Evolutionary conservation across 2,797 vertebrate species (phyloP).

Genomic region (Eospalax fontanierii): DNA sequence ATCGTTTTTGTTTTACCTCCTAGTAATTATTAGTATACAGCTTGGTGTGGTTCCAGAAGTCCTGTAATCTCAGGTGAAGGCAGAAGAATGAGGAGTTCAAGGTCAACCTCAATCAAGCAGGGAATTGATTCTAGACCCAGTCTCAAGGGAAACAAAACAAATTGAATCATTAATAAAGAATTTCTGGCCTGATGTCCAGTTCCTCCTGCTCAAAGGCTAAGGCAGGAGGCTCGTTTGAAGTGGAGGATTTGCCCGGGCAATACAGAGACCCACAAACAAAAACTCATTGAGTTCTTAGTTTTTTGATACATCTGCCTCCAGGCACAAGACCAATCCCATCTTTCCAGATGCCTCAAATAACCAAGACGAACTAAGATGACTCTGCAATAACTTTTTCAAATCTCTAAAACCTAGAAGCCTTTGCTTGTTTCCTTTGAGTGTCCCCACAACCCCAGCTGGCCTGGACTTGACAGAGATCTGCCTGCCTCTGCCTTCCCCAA

Average conservation of each 20-base stretch:
- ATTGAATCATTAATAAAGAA: neutral
- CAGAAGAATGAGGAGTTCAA: neutral
- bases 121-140: neutral
- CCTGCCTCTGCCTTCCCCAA: no score
- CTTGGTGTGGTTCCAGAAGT: neutral
- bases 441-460: no score
- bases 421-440: neutral
- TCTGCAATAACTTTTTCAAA: constrained; percentile 47
- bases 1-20: neutral
- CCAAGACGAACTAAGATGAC: constrained; percentile 65
- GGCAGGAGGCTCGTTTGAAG: neutral
- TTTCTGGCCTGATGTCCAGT: neutral
- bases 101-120: neutral
- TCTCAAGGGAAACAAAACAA: neutral
- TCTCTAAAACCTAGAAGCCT: neutral
- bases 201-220: neutral
- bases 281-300: neutral
- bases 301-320: neutral
- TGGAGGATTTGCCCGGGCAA: neutral
- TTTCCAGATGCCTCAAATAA: constrained; percentile 59
- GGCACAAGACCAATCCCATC: constrained; percentile 1
- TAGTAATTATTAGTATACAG: neutral
- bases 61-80: neutral
- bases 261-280: neutral
- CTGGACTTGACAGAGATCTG: no score